Evolutionary conservation across 2,888 invertebrate genomes (phyloP).

Genomic region (Dioctria rufipes): DNA sequence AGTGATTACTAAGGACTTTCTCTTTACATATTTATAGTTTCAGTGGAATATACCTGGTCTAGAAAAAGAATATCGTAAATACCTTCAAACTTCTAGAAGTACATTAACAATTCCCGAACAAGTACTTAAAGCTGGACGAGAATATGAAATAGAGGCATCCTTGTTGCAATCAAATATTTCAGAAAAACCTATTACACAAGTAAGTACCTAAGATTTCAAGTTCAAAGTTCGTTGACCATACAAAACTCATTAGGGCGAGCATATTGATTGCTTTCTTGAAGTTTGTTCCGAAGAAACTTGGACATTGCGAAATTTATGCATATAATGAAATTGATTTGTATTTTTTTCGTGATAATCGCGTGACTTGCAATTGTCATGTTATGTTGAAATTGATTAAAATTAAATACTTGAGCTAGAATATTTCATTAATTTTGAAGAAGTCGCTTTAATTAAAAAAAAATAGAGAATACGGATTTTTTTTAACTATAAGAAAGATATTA

Average conservation of each 20-base stretch:
- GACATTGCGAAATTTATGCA: too few species aligned
- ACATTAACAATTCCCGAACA: conserved; percentile 7
- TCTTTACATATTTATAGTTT: not conserved
- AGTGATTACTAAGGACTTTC: not conserved
- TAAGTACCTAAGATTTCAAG: conserved; percentile 24
- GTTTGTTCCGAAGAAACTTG: not conserved
- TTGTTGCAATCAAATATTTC: conserved; percentile 21
- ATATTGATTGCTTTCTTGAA: conserved; percentile 4
- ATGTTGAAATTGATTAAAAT: too few species aligned
- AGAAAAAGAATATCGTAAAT: not conserved
- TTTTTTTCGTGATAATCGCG: too few species aligned
- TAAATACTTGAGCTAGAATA: too few species aligned
- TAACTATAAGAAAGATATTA: too few species aligned
- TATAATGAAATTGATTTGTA: too few species aligned
- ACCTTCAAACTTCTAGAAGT: conserved; percentile 15
- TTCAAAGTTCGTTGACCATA: conserved; percentile 7
- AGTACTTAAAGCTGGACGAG: not conserved
- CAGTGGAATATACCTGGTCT: conserved; percentile 28
- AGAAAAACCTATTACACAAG: not conserved
- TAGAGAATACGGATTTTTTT: too few species aligned
- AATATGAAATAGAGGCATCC: conserved; percentile 24
- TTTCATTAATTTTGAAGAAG: too few species aligned
- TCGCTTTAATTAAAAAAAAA: too few species aligned
- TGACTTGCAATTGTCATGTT: too few species aligned
- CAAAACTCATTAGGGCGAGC: not conserved